Evolutionary conservation across 2,113 vertebrate species (phyloP).

Genomic region (Tyrannus savana): DNA sequence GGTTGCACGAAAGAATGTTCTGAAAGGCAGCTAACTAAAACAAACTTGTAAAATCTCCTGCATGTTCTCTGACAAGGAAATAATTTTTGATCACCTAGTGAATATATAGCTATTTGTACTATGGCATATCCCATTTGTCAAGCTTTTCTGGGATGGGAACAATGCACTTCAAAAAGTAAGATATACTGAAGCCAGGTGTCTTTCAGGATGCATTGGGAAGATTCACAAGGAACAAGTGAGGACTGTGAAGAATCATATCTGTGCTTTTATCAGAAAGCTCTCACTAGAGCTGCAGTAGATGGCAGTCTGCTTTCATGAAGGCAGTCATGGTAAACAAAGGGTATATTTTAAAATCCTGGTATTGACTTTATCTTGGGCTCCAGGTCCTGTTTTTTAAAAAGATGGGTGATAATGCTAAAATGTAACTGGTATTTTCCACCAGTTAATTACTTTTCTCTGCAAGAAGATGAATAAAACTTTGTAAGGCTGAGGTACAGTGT

Average conservation of each 20-base stretch:
- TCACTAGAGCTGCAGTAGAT: neutral
- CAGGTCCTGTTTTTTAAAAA: neutral
- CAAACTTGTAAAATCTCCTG: neutral
- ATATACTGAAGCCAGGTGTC: neutral
- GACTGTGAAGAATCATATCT: neutral
- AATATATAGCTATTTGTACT: neutral
- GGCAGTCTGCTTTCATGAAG: neutral
- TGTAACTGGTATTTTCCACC: neutral
- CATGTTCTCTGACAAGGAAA: neutral
- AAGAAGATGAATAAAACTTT: neutral
- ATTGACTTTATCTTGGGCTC: neutral
- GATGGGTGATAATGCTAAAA: neutral
- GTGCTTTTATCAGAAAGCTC: neutral
- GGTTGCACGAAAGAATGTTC: neutral
- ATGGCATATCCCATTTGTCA: neutral
- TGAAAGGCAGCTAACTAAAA: neutral
- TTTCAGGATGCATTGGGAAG: neutral
- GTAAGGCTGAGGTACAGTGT: neutral
- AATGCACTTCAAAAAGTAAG: neutral
- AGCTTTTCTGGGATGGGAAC: neutral
- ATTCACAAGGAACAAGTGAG: neutral
- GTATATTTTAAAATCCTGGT: neutral
- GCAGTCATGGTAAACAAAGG: neutral
- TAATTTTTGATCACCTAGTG: neutral
- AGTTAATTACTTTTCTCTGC: neutral